Base-by-base conservation (phyloP, 2,113 vertebrate genomes). In the Poeciliopsis turrubarensis region DNA sequence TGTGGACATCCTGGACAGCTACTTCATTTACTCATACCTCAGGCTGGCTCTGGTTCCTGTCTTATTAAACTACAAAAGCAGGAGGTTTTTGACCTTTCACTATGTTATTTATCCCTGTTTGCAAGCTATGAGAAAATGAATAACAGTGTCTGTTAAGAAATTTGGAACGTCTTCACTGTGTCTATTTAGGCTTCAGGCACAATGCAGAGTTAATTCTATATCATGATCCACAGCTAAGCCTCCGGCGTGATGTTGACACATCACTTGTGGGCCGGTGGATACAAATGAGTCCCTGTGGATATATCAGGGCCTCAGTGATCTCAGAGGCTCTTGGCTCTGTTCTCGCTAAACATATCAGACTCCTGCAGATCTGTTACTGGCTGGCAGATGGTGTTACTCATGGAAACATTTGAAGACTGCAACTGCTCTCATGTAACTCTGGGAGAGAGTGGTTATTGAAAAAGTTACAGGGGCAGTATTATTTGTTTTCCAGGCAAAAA, bases 281-380 rank as follows among this genome's bases (percentile, higher is more conserved):
- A 84, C 89, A 92, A 93, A 92, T 88, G 44, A 93, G 86, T 87
- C 87, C 92, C 92, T 60, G 22, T 81, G 92, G 86, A 83, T 75
- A 70, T 86, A 90, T 84, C 60, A 3, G 47, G 78, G 67, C 25
- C 62, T 54, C 78, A 51, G 51, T 69, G 75, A 84, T 80, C 85
- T 88, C 74, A 65, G 57, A 39, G 74, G 85, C 72, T 68, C 61
- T 73, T 66, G 54, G 68, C 34, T 73, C 66, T 71, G 65, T 75
- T 74, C 70, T 65, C 65, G 73, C 70, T 19, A 57, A 87, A 74
- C 73, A 88, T 75, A 62, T 44, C 25, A 73, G 78, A 76, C 80
- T 80, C 39, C 1, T 47, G 85, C 34, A 47, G 37, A 57, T 76
- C 86, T 70, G 75, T 78, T 70, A 75, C 3, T 65, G 26, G 34